Base-by-base conservation (phyloP, 2,797 vertebrate species). In the Knipowitschia caucasica region DNA sequence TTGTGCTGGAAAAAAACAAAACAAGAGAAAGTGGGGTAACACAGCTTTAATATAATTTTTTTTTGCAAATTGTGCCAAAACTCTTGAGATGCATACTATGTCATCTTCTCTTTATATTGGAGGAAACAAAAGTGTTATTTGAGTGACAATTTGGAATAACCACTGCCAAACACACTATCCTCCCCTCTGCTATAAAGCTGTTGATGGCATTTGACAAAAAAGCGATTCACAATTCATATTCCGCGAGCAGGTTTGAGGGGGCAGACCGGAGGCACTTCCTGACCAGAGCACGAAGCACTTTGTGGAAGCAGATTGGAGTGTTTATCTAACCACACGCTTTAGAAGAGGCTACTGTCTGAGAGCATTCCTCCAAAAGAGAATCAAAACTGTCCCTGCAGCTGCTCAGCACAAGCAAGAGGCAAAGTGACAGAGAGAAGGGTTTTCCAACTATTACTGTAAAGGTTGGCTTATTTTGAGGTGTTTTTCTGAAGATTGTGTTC, bases 321-420 rank as follows among this genome's bases (percentile, higher is more conserved):
- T 39, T 70, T 58, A 50, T 59, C 57, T 52, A 51, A 62, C 52
- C 62, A 12, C 56, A 35, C 33, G 56, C 60, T 59, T 66, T 42
- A 26, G 66, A 49, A 59, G 53, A 49, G 43, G 61, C 4, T 50
- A 50, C 38, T 4, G 7, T 67, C 53, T 44, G 10, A 51, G 74
- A 69, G 64, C 67, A 56, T 44, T 53, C 57, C 73, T 64, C 45
- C 56, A 57, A 61, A 62, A 39, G 45, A 27, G 25, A 66, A 53
- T 53, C 50, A 20, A 17, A 2, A 24, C 68, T 54, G 44, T 25
- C 39, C 46, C 36, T 46, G 52, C 53, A 55, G 52, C n/a, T 20
- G 26, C 56, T 63, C 27, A 4, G 26, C 27, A 66, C 56, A 64
- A 55, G 49, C n/a, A n/a, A n/a, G n/a, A n/a, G 7, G 26, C 56